Evolutionary conservation across 1,140 invertebrate species (phyloP), one percentile per base, ranked within the genome.

Genomic region (Probaryconus sp.): DNA sequence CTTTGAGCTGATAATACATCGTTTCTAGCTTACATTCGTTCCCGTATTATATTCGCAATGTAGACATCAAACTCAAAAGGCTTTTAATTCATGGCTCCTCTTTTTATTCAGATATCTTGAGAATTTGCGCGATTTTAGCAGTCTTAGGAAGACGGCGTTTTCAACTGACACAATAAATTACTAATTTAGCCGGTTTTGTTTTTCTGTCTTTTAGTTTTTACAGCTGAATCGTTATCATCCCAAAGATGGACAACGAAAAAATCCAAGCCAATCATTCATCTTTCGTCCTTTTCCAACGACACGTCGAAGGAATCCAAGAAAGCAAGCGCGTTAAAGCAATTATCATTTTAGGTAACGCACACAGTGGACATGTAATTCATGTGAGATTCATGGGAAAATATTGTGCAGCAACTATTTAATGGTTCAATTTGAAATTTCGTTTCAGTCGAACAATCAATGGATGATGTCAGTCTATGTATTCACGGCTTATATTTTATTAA

Each of bases 341-440:
- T 86, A 79, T 84, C 84, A 80, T 86, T 87, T 86, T 85, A 87
- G 84, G 84, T 85, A 85, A 85, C 79, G 76, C 58, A 60, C 50
- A 42, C 47, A n/a, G n/a, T 35, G 51, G 70, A 78, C 56, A 43
- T 42, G 69, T 61, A 78, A 53, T 37, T 64, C 61, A 74, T 40
- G 48, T 70, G 26, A 74, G 5, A 76, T 61, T 28, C 37, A 43
- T 55, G 5, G 50, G 18, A 20, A n/a, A n/a, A 55, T 78, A 76
- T 35, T 71, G 63, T 70, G 51, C 63, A 56, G 11, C 53, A 64
- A 70, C 38, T 64, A n/a, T n/a, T 64, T 35, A 48, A 45, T 58
- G 33, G 21, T 64, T 63, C 60, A 60, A n/a, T n/a, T n/a, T n/a
- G n/a, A 76, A 72, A 69, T 48, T 72, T 76, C 16, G 28, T 80